Conservation (phyloP, 2,797 vertebrate genomes). For the Onychomys leucogaster region DNA sequence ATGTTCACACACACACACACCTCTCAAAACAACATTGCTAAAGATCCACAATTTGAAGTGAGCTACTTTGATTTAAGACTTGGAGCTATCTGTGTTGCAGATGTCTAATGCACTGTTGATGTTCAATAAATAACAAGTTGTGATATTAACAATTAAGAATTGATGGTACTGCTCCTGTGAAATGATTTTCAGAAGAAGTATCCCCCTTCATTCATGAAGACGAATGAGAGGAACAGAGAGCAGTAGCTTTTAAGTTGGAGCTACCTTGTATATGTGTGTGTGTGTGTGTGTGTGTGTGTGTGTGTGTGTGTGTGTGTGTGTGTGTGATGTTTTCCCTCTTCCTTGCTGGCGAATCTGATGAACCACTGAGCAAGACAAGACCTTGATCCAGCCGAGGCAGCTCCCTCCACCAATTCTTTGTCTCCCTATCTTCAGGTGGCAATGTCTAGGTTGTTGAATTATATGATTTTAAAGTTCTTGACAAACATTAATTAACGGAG, state of each 20-base stretch:
- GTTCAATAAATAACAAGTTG: conserved; percentile 75
- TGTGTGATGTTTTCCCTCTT: background rate
- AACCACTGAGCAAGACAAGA: conserved; percentile 54
- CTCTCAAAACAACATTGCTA: background rate
- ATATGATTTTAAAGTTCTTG: conserved; percentile 73
- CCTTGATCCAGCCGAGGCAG: background rate
- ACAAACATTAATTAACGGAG: conserved; percentile 81
- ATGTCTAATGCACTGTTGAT: conserved; percentile 73
- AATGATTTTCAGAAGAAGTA: conserved; percentile 77
- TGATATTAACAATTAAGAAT: conserved; percentile 81
- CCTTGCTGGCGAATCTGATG: conserved; percentile 56
- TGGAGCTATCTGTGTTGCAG: conserved; percentile 56
- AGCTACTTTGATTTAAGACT: conserved; percentile 67
- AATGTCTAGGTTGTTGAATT: conserved; percentile 72
- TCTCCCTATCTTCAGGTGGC: conserved; percentile 69
- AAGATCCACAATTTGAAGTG: conserved; percentile 34
- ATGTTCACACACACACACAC: background rate
- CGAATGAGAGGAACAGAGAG: conserved; percentile 67
- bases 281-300: no score
- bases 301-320: no score
- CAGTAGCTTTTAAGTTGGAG: conserved; percentile 68
- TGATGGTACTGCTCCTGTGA: conserved; percentile 67
- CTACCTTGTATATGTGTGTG: no score
- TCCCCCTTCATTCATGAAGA: conserved; percentile 70
- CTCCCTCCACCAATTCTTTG: conserved; percentile 14